Evolutionary conservation across 2,888 invertebrate genomes (phyloP).

Genomic region (Harmothoe impar): DNA sequence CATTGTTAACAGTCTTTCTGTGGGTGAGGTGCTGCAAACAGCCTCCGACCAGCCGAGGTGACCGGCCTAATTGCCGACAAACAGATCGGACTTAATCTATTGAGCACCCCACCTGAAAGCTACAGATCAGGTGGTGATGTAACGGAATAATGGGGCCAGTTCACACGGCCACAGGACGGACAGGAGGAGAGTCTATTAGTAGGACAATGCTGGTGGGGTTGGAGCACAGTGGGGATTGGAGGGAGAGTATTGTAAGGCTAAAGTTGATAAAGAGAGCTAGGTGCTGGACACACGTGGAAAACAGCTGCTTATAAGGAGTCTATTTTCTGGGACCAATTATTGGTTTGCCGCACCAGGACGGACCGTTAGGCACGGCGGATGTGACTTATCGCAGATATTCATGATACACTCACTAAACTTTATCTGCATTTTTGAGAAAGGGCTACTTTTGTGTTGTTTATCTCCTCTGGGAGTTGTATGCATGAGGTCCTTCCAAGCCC

Average conservation of each 20-base stretch:
- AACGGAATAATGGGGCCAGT: conserved; percentile 18
- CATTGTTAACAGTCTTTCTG: conserved; percentile 55
- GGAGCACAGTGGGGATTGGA: background rate
- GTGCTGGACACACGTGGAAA: conserved; percentile 40
- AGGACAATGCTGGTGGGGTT: conserved; percentile 30
- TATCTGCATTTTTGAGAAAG: background rate
- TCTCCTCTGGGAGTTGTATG: background rate
- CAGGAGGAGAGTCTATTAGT: conserved; percentile 34
- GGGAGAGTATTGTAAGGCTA: background rate
- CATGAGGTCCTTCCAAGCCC: background rate
- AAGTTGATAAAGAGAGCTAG: background rate
- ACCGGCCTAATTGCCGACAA: conserved; percentile 59
- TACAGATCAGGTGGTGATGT: conserved; percentile 32
- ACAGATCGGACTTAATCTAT: conserved; percentile 57
- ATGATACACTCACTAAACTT: background rate
- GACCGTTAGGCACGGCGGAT: conserved; percentile 38
- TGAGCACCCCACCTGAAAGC: background rate
- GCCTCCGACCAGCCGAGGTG: background rate
- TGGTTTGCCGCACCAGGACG: background rate
- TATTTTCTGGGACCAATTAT: conserved; percentile 33
- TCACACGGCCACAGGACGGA: background rate
- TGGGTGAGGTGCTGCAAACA: conserved; percentile 24
- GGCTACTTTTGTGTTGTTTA: conserved; percentile 45
- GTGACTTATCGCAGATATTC: conserved; percentile 49
- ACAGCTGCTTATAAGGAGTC: conserved; percentile 29